Conservation (phyloP, 64 coral and sea anemone species). For the Stylophora pistillata region DNA sequence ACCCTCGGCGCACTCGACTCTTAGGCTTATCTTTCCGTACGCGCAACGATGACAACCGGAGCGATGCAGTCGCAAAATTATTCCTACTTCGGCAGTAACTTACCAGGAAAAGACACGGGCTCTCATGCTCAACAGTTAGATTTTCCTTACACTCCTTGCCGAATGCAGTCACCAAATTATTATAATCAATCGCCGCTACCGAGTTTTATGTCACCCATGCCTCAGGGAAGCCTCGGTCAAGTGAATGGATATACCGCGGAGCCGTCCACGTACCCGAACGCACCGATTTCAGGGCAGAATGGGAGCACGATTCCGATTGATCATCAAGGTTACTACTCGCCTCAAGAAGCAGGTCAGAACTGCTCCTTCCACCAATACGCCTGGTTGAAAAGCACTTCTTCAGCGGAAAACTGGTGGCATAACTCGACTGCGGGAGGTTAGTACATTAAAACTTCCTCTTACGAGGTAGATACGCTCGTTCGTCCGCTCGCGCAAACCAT, state of each 20-base stretch:
- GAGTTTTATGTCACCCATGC: conserved; percentile 84
- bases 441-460: conserved; percentile 26
- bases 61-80: conserved; percentile 97
- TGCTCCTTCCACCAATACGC: conserved; percentile 98
- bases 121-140: conserved; percentile 79
- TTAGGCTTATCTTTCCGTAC: conserved; percentile 70
- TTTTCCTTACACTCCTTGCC: conserved; percentile 93
- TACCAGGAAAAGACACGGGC: conserved; percentile 61
- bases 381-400: conserved; percentile 92
- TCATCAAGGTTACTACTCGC: conserved; percentile 75
- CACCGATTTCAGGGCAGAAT: conserved; percentile 63
- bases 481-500: not conserved
- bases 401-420: conserved; percentile 94
- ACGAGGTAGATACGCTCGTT: not conserved
- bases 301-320: conserved; percentile 60
- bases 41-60: conserved; percentile 79
- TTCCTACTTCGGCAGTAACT: conserved; percentile 68
- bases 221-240: conserved; percentile 79
- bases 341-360: conserved; percentile 85
- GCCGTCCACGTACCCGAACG: conserved; percentile 69
- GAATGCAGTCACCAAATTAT: conserved; percentile 98
- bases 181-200: conserved; percentile 88
- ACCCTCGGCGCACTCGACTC: conserved; percentile 60
- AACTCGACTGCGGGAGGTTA: conserved; percentile 85
- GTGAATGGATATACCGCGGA: conserved; percentile 93